phyloP scores from a whole-genome alignment of 2,888 invertebrate species.

The Dysmachus trigonus region DNA sequence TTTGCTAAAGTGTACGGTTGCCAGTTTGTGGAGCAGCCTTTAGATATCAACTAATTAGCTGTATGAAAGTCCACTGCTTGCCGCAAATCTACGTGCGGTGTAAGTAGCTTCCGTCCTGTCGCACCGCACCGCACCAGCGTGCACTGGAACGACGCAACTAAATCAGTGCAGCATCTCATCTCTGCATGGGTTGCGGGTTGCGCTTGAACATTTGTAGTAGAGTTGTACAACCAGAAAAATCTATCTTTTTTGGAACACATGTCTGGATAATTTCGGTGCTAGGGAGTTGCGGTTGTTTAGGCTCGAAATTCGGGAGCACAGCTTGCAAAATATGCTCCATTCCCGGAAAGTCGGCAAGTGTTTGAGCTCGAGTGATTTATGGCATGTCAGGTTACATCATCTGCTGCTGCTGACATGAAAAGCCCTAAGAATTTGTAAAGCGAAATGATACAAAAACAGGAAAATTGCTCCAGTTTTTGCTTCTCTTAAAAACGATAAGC shows the following conservation, averaged over 20 bases:
- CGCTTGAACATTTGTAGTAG: neutral
- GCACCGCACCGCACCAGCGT: neutral
- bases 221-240: neutral
- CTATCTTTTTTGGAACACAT: neutral
- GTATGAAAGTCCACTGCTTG: neutral
- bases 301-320: neutral
- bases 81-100: neutral
- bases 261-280: neutral
- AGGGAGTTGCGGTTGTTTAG: neutral
- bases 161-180: neutral
- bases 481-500: neutral
- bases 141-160: neutral
- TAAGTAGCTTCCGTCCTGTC: neutral
- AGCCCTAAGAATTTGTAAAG: constrained; percentile 3
- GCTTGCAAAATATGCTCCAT: neutral
- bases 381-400: neutral
- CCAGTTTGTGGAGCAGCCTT: neutral
- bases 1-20: neutral
- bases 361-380: constrained; percentile 9
- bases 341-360: neutral
- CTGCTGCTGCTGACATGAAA: constrained; percentile 7
- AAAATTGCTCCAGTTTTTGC: neutral
- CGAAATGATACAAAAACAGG: neutral
- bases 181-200: neutral
- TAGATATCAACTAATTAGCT: constrained; percentile 14